phyloP scores from a whole-genome alignment of 2,888 invertebrate genomes.

The Andrena hattorfiana region DNA sequence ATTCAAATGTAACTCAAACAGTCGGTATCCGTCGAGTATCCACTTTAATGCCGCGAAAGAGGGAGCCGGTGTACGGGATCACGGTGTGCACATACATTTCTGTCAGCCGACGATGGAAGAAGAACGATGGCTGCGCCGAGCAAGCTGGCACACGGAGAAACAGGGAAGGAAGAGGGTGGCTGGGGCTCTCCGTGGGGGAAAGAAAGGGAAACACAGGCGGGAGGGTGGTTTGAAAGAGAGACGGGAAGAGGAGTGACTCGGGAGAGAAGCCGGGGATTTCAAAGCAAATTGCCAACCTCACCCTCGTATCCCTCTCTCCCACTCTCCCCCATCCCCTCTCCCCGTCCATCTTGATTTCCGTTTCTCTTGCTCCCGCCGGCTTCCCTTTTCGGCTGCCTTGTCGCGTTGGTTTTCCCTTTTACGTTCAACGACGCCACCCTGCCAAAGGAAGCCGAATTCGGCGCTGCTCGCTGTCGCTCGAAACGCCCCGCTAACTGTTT shows the following conservation, averaged over 20 bases:
- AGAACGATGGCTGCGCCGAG: constrained; percentile 42
- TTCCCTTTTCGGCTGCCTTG: constrained; percentile 33
- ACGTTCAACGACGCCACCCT: constrained; percentile 15
- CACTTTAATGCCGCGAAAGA: constrained; percentile 48
- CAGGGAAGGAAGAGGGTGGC: constrained; percentile 31
- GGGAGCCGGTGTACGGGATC: constrained; percentile 37
- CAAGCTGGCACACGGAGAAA: constrained; percentile 46
- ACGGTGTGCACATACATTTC: constrained; percentile 55
- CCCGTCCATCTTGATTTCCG: constrained; percentile 39
- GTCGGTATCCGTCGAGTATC: constrained; percentile 46
- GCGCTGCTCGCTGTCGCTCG: constrained; percentile 15
- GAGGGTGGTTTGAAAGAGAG: constrained; percentile 33
- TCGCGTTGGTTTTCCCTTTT: constrained; percentile 49
- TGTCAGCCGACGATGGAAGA: constrained; percentile 41
- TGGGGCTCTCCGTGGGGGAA: background rate
- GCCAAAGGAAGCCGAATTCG: constrained; percentile 41
- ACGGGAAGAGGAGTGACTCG: constrained; percentile 50
- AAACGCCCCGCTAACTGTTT: constrained; percentile 28
- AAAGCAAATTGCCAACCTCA: constrained; percentile 74
- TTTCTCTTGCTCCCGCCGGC: constrained; percentile 25
- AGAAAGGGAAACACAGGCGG: constrained; percentile 32
- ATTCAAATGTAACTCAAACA: constrained; percentile 58
- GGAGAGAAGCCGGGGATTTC: constrained; percentile 67
- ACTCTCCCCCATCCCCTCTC: constrained; percentile 1
- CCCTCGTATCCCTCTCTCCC: constrained; percentile 30